A percentile compares a stretch with the other conserved stretches of the same genome.
Conservation (phyloP, 2,113 vertebrate species). For the Acrocephalus arundinaceus region DNA sequence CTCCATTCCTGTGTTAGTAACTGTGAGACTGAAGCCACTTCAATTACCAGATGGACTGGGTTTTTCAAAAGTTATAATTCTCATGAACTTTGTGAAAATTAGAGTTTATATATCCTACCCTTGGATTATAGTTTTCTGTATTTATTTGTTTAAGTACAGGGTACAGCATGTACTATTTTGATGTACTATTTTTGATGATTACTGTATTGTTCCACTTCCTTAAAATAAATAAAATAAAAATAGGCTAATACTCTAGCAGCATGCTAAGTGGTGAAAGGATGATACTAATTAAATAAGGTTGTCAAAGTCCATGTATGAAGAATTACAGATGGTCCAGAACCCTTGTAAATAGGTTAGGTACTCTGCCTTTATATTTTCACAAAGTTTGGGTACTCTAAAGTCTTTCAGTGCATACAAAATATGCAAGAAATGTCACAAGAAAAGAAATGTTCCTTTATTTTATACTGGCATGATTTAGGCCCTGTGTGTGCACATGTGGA, state of each 20-base stretch:
- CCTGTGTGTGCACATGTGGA: not conserved
- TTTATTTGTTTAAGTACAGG: slow-evolving; percentile 54
- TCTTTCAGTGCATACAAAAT: not conserved
- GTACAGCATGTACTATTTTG: slow-evolving; percentile 36
- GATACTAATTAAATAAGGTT: not conserved
- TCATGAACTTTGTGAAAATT: slow-evolving; percentile 16
- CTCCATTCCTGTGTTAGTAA: not conserved
- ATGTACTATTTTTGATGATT: slow-evolving; percentile 44
- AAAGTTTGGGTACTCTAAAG: not conserved
- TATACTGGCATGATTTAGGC: not conserved
- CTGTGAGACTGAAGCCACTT: not conserved
- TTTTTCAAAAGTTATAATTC: slow-evolving; percentile 31
- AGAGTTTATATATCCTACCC: slow-evolving; percentile 13
- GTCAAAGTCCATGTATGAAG: not conserved
- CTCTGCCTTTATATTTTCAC: not conserved
- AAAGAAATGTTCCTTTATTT: not conserved
- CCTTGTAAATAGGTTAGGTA: not conserved
- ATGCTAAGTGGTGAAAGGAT: not conserved
- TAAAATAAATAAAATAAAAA: slow-evolving; percentile 59
- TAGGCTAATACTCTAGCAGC: slow-evolving; percentile 11
- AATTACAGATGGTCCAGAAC: not conserved
- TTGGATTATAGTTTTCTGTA: slow-evolving; percentile 19
- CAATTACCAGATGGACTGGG: not conserved
- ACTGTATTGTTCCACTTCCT: slow-evolving; percentile 56
- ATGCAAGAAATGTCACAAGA: not conserved